Percentiles rank a stretch among this genome's conserved stretches.
These are phyloP conservation scores for Siniperca scherzeri DNA, from an alignment of 2,797 vertebrate genomes.

Conservation along the genomic window DNA sequence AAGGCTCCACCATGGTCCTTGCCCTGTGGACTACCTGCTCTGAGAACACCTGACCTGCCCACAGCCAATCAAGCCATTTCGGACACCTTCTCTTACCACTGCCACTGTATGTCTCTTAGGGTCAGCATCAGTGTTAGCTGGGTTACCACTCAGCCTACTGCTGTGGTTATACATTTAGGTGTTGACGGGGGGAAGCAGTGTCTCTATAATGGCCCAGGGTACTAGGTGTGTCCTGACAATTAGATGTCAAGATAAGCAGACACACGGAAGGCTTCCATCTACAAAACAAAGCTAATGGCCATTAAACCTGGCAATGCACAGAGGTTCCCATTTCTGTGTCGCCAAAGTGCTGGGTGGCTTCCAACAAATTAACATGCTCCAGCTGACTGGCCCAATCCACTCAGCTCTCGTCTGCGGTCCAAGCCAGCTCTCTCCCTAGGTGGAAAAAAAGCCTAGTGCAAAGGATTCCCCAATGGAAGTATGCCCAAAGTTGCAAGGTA, in stretches of 20 bases:
- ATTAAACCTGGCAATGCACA: constrained; percentile 52
- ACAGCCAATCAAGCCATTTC: neutral
- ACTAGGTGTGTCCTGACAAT: constrained; percentile 37
- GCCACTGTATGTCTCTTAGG: constrained; percentile 15
- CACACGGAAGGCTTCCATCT: constrained; percentile 50
- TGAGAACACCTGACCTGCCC: neutral
- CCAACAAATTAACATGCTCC: constrained; percentile 72
- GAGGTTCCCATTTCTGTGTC: constrained; percentile 65
- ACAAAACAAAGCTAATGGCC: constrained; percentile 58
- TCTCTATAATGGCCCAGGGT: constrained; percentile 18
- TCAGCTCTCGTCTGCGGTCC: constrained; percentile 44
- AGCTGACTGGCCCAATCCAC: constrained; percentile 63
- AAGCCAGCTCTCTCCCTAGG: constrained; percentile 35
- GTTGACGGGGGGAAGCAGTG: constrained; percentile 25
- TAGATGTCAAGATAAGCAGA: constrained; percentile 53
- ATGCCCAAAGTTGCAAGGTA: constrained; percentile 10
- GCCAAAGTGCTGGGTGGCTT: constrained; percentile 64
- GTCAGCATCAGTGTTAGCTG: neutral
- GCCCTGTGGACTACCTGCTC: too few species aligned
- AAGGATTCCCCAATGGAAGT: constrained; percentile 44
- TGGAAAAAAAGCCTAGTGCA: constrained; percentile 13
- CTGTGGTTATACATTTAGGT: constrained; percentile 20
- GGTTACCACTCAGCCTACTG: constrained; percentile 11
- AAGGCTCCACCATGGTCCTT: neutral
- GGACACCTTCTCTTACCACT: neutral